Percentiles rank a stretch among this genome's conserved stretches.
Conservation (phyloP, 2,113 vertebrate genomes). For the Tupaia tana region DNA sequence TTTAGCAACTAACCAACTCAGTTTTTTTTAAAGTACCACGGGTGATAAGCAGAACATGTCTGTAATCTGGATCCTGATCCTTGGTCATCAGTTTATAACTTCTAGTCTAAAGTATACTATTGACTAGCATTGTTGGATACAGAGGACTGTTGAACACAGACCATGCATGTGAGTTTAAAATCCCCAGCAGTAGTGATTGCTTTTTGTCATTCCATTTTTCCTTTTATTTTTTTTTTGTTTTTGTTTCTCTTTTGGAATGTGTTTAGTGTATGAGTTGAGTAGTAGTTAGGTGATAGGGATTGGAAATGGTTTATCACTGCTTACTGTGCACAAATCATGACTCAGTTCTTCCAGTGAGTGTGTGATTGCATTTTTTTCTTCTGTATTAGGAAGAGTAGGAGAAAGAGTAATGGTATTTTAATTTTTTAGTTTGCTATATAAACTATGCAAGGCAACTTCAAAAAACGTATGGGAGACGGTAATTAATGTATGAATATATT, state of each 20-base stretch:
- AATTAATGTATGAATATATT: too few species aligned
- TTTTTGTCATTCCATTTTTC: background rate
- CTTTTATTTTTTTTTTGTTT: background rate
- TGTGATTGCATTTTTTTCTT: background rate
- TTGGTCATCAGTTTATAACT: background rate
- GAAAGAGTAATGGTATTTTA: background rate
- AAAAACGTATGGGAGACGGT: too few species aligned
- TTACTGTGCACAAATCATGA: background rate
- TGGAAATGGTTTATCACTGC: background rate
- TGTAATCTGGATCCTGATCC: background rate
- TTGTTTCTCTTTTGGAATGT: background rate
- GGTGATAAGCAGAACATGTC: background rate
- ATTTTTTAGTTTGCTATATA: background rate
- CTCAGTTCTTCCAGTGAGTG: background rate
- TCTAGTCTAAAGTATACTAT: background rate
- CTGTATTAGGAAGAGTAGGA: background rate
- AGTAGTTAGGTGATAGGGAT: background rate
- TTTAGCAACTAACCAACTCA: background rate
- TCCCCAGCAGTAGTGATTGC: background rate
- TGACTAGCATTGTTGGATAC: background rate
- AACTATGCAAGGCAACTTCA: background rate
- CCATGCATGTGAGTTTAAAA: background rate
- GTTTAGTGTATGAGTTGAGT: background rate
- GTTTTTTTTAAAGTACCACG: background rate
- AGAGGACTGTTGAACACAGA: background rate